Base-by-base conservation (phyloP, 2,888 invertebrate genomes). In the Cerceris ruficornis region DNA sequence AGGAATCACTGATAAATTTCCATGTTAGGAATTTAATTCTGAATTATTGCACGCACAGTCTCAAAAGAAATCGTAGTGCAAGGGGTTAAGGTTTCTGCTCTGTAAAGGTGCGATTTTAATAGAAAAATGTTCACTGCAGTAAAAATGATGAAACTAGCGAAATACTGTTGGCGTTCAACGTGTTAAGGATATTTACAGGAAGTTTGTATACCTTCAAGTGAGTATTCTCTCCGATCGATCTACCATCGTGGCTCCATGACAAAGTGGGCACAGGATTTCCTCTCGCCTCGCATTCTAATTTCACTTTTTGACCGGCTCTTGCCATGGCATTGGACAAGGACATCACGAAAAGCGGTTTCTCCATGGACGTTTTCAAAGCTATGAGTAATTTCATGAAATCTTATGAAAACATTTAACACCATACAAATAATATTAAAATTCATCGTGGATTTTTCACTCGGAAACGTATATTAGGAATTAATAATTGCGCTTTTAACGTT, bases 301-400 rank as follows among this genome's bases (percentile, higher is more conserved):
- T 95, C 87, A 96, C 93, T 91, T 95, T 95, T 89, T 96, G 95
- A 60, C 96, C 96, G 70, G 95, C 95, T 84, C 95, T 93, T 7
- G 95, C 95, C 95, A 95, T 95, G n/a, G 95, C 94, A 91, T 96
- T 96, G 2, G 95, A 94, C 49, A 96, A 93, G 4, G 95, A 94
- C 71, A 93, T 92, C 61, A 94, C 92, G 84, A 96, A 95, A 69
- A 91, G 92, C 13, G 96, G 96, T 72, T 94, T 91, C 90, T 95
- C 94, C n/a, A 94, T 73, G 8, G 82, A 93, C 52, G 94, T 94
- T 86, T 95, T 94, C 78, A 94, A 92, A 69, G 95, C 95, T 95
- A 90, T 43, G 93, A 88, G 75, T 60, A 84, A 57, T 64, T 41
- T 59, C 42, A 59, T 54, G 1, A n/a, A 41, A n/a, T 46, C 28